phyloP scores from a whole-genome alignment of 2,113 vertebrate species.

The Campylorhamphus procurvoides region DNA sequence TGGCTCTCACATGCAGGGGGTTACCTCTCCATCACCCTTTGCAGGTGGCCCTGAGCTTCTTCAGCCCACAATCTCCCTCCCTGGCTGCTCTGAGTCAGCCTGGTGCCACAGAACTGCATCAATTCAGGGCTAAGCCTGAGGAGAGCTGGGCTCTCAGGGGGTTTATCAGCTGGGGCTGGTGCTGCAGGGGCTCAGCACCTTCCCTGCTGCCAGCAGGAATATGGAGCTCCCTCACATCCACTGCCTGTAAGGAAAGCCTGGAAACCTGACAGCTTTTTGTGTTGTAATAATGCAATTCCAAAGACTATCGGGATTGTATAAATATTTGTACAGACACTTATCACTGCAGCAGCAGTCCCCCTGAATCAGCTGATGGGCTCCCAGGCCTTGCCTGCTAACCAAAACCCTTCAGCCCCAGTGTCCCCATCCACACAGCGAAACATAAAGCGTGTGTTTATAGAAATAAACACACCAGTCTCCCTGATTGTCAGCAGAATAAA shows the following conservation, averaged over 20 bases:
- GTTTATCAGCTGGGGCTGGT: neutral
- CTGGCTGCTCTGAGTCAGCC: neutral
- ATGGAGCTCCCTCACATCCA: neutral
- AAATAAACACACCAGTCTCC: no score
- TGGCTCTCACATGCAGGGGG: neutral
- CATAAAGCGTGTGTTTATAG: constrained; percentile 36
- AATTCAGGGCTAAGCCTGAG: neutral
- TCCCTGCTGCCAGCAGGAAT: fast-evolving
- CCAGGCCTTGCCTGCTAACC: neutral
- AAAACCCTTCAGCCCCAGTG: neutral
- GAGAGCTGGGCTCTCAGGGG: neutral
- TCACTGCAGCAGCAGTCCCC: constrained; percentile 39
- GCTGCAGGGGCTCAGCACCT: neutral
- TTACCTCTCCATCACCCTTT: neutral
- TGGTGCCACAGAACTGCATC: neutral
- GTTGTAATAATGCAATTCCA: constrained; percentile 54
- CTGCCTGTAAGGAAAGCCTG: neutral
- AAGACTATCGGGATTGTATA: constrained; percentile 59
- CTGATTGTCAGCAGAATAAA: constrained; percentile 42
- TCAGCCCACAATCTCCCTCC: neutral
- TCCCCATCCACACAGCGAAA: neutral
- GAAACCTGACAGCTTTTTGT: constrained; percentile 52
- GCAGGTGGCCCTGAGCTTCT: neutral
- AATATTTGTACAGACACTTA: constrained; percentile 75
- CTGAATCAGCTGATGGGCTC: constrained; percentile 3